Evolutionary conservation across 2,888 invertebrate genomes (phyloP), one percentile per base, ranked within the genome.

Genomic region (Acrobeloides nanus): DNA sequence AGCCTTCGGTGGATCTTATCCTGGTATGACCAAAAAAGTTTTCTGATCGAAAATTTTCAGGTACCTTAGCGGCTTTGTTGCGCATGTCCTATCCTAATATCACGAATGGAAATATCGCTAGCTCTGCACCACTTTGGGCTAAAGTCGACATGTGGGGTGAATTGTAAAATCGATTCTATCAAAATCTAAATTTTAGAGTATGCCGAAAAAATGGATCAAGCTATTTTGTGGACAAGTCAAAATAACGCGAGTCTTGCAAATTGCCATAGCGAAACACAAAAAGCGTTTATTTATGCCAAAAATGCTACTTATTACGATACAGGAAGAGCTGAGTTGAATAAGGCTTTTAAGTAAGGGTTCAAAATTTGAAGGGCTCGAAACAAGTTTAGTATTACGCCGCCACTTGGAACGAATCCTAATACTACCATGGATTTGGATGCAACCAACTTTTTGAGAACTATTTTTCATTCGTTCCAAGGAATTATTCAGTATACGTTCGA

Each of bases 401-500:
- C n/a, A n/a, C n/a, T n/a, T n/a, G n/a, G n/a, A n/a, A n/a, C n/a
- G 21, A 44, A 18, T 31, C 32, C 20, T 25, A 29, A 38, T 23
- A 23, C 2, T 8, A 23, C 32, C 38, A n/a, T 5, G 4, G 12
- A 15, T 7, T 35, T 29, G 15, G 23, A 35, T 23, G 35, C 20
- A 20, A 35, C 24, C 25, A 66, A 67, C 41, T 62, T 66, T 6
- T 31, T 26, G 15, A 12, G 24, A n/a, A 23, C 18, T 24, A 37
- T 67, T 10, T 66, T 57, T 51, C 54, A 56, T 35, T 49, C 51
- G 15, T 64, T 57, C 46, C 67, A 67, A 51, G 65, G 64, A 41
- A 66, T 66, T 57, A 62, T 62, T n/a, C 67, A 67, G 34, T 67
- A 67, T 43, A 66, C 67, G 4, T 67, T 62, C 33, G 67, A 67